Evolutionary conservation across 53 echinoderm and acorn worm species (phyloP).

Genomic region (Apostichopus leukothele): DNA sequence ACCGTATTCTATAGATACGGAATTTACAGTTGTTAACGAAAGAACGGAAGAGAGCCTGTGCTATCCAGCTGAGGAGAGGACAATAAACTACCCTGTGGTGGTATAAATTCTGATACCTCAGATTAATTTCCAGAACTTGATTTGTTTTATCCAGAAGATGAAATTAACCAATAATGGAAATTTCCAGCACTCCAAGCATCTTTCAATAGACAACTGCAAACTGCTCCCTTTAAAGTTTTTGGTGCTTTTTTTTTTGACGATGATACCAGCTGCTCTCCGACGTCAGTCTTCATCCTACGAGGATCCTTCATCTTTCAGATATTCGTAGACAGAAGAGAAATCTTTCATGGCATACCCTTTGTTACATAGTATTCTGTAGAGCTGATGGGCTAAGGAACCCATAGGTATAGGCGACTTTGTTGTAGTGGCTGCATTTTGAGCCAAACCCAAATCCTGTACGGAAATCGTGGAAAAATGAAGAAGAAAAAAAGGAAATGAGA

Average conservation of each 20-base stretch:
- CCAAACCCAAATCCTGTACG: slow-evolving; percentile 84
- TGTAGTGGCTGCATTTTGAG: slow-evolving; percentile 77
- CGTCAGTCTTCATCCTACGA: slow-evolving; percentile 11
- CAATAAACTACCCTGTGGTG: no score
- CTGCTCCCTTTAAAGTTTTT: neutral
- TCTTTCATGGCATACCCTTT: slow-evolving; percentile 89
- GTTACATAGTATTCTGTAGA: slow-evolving; percentile 91
- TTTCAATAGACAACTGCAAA: neutral
- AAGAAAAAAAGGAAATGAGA: no score
- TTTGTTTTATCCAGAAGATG: no score
- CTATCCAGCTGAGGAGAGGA: no score
- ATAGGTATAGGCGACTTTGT: slow-evolving; percentile 85
- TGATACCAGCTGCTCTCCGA: neutral
- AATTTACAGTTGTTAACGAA: no score
- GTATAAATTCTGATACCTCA: no score
- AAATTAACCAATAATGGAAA: no score
- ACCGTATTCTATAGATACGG: no score
- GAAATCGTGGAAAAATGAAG: no score
- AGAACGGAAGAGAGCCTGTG: no score
- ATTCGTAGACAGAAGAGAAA: slow-evolving; percentile 91
- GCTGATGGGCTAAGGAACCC: slow-evolving; percentile 82
- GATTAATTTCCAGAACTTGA: no score
- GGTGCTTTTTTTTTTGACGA: neutral
- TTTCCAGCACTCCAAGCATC: no score
- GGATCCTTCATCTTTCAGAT: slow-evolving; percentile 71